phyloP scores from a whole-genome alignment of 92 coral and sea anemone species.

The Palythoa heliodiscus region DNA sequence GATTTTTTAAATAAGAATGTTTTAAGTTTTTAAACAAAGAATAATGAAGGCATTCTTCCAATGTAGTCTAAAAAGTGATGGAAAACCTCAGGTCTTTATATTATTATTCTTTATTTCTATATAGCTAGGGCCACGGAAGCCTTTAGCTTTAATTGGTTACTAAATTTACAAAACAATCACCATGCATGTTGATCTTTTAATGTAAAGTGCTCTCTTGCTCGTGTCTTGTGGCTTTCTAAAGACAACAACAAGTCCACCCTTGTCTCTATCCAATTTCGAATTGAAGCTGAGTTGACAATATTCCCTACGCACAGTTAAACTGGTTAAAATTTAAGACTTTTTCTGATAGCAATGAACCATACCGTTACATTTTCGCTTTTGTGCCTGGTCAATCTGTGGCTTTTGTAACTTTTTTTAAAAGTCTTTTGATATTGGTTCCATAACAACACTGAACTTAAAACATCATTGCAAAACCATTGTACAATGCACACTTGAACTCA shows the following conservation, averaged over 20 bases:
- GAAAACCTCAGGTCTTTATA: background rate
- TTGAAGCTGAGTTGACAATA: background rate
- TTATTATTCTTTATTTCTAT: background rate
- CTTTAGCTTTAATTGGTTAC: constrained; percentile 12
- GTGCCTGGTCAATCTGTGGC: background rate
- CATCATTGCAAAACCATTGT: background rate
- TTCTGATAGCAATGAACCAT: background rate
- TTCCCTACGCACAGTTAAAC: background rate
- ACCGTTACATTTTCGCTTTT: background rate
- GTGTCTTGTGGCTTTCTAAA: constrained; percentile 1
- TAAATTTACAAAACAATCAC: constrained; percentile 35
- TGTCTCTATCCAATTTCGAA: background rate
- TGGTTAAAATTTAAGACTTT: background rate
- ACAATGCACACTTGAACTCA: background rate
- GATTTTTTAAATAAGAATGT: background rate
- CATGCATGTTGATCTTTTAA: background rate
- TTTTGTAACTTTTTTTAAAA: constrained; percentile 14
- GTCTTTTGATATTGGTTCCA: constrained; percentile 41
- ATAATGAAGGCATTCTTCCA: background rate
- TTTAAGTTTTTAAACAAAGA: background rate
- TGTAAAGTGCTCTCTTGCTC: constrained; percentile 17
- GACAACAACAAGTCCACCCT: background rate
- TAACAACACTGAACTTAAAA: constrained; percentile 38
- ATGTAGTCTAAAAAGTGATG: background rate
- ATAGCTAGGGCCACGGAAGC: background rate